phyloP scores from a whole-genome alignment of 2,888 invertebrate species.

The Timema podura region DNA sequence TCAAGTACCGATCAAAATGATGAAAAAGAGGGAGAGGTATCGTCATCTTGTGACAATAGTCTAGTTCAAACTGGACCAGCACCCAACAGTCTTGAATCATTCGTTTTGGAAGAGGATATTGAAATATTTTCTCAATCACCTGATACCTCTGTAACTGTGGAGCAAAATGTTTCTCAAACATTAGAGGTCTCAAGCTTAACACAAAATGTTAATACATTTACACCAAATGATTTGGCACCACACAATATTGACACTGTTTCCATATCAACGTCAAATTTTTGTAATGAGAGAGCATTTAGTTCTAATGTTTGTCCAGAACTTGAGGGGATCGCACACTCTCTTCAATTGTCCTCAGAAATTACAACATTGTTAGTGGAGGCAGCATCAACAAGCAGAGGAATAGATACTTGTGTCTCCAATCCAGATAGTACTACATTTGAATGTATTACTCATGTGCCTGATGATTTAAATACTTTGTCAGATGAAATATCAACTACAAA shows the following conservation, averaged over 20 bases:
- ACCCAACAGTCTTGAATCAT: not conserved
- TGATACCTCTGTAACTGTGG: not conserved
- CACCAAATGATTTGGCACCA: no score
- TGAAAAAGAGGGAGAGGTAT: slow-evolving; percentile 8
- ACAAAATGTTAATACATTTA: no score
- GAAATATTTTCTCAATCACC: not conserved
- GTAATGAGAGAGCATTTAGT: not conserved
- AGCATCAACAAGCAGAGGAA: no score
- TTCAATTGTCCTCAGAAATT: no score
- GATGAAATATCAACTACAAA: slow-evolving; percentile 7
- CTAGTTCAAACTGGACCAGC: not conserved
- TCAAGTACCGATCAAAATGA: not conserved
- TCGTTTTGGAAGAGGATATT: not conserved
- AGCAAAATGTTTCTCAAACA: not conserved
- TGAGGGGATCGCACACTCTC: not conserved
- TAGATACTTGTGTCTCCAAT: not conserved
- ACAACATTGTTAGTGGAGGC: no score
- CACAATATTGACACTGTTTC: not conserved
- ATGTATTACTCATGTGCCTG: not conserved
- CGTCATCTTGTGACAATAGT: slow-evolving; percentile 8
- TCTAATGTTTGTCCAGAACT: not conserved
- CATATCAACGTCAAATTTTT: not conserved
- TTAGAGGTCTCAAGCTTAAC: not conserved
- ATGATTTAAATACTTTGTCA: not conserved
- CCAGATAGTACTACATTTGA: not conserved